Evolutionary conservation across 2,888 invertebrate genomes (phyloP), one percentile per base, ranked within the genome.

Genomic region (Diarsia brunnea): DNA sequence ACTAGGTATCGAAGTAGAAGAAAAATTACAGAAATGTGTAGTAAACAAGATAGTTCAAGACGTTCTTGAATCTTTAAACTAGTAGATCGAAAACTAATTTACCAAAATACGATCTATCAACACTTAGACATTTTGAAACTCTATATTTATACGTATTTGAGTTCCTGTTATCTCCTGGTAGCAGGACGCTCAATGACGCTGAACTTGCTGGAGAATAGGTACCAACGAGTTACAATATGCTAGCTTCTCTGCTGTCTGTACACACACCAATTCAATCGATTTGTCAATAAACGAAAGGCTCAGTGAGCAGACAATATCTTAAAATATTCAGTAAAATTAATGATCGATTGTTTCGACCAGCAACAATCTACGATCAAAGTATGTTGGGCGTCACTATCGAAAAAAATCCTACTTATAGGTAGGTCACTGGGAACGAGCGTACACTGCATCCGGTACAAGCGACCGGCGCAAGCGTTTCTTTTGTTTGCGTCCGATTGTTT

Each of bases 381-480:
- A 19, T 27, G 14, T 63, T 31, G 61, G 61, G 53, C 69, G 19
- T 19, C 38, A 73, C 45, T 31, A 45, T 31, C 58, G 27, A 65
- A n/a, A 16, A n/a, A 43, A 73, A 79, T 58, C 8, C 65, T 70
- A 68, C 43, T 49, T 47, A n/a, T 45, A 61, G n/a, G 16, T 69
- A 61, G 16, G 21, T 81, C 73, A 82, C 73, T 84, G 69, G 53
- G 51, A 60, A 53, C 19, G 43, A 53, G 69, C 73, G 49, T 66
- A 74, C 73, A 74, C 73, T 71, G 61, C 64, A 73, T 79, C 63
- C 53, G 47, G 66, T 12, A 64, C 68, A 43, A 68, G 53, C 51
- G 67, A 60, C 21, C 47, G 64, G 43, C 82, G 66, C 60, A 51
- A 60, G 43, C 53, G 64, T 58, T 65, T 47, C 47, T 78, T 81